phyloP scores from a whole-genome alignment of 1,140 invertebrate genomes.

The Hyphantria cunea region DNA sequence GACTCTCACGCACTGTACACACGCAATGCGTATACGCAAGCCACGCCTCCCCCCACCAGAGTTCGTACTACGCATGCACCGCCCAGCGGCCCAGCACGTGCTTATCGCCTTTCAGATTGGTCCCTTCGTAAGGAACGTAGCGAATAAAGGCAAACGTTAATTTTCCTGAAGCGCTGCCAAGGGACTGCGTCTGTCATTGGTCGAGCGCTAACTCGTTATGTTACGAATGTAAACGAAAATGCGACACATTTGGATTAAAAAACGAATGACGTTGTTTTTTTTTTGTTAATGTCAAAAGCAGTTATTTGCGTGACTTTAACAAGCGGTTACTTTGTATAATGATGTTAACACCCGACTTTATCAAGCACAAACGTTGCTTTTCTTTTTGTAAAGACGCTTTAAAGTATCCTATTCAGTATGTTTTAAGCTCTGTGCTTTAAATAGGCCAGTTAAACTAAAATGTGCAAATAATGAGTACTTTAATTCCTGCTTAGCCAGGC shows the following conservation, averaged over 20 bases:
- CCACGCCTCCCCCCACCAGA: constrained; percentile 56
- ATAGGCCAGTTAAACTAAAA: no score
- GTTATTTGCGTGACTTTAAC: background rate
- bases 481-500: no score
- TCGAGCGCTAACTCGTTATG: constrained; percentile 17
- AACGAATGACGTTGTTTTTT: no score
- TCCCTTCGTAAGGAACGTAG: constrained; percentile 52
- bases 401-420: no score
- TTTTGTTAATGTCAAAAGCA: background rate
- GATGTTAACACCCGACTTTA: background rate
- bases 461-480: no score
- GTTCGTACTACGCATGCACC: constrained; percentile 46
- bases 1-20: constrained; percentile 55
- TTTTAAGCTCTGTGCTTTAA: no score
- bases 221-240: constrained; percentile 13
- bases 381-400: no score
- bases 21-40: constrained; percentile 70
- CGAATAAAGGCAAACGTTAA: constrained; percentile 56
- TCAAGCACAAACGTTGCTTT: no score
- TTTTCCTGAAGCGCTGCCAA: constrained; percentile 60
- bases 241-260: constrained; percentile 5
- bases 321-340: background rate
- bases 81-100: constrained; percentile 51
- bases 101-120: constrained; percentile 59
- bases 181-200: constrained; percentile 44